A percentile compares a stretch with the other conserved stretches of the same genome.
phyloP scores from a whole-genome alignment of 2,113 vertebrate species.

The Pterophyllum scalare region DNA sequence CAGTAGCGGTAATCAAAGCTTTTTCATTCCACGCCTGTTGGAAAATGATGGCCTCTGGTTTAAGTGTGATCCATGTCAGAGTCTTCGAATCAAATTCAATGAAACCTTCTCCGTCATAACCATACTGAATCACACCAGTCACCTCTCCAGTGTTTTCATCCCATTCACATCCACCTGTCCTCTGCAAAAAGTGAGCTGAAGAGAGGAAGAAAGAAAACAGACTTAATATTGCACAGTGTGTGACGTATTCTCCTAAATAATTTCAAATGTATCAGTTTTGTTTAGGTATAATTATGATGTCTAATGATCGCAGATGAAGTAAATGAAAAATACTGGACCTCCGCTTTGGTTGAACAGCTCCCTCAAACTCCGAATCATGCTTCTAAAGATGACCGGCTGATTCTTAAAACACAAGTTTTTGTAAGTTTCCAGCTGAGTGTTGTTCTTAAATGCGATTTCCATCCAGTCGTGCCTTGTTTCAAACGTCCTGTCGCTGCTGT shows the following conservation, averaged over 20 bases:
- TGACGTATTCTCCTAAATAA: not conserved
- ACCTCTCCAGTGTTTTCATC: not conserved
- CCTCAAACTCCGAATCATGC: not conserved
- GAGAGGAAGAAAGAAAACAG: not conserved
- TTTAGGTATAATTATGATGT: not conserved
- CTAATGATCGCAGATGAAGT: not conserved
- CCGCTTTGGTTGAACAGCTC: slow-evolving; percentile 14
- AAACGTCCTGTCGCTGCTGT: not conserved
- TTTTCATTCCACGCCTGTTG: not conserved
- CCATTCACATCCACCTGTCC: not conserved
- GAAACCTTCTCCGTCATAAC: not conserved
- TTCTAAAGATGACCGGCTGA: not conserved
- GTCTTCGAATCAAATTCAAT: not conserved
- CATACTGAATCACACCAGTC: not conserved
- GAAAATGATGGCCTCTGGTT: not conserved
- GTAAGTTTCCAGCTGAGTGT: not conserved
- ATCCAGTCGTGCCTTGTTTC: slow-evolving; percentile 4
- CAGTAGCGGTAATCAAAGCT: no score
- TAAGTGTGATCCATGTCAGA: not conserved
- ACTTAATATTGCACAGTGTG: not conserved
- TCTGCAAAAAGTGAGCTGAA: no score
- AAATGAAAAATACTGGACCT: not conserved
- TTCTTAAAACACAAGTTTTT: fast-evolving
- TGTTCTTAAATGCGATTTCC: not conserved
- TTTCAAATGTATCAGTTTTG: not conserved